These are phyloP conservation scores for Xenentodon cancila DNA, from an alignment of 2,797 vertebrate species.

Conservation along the genomic window DNA sequence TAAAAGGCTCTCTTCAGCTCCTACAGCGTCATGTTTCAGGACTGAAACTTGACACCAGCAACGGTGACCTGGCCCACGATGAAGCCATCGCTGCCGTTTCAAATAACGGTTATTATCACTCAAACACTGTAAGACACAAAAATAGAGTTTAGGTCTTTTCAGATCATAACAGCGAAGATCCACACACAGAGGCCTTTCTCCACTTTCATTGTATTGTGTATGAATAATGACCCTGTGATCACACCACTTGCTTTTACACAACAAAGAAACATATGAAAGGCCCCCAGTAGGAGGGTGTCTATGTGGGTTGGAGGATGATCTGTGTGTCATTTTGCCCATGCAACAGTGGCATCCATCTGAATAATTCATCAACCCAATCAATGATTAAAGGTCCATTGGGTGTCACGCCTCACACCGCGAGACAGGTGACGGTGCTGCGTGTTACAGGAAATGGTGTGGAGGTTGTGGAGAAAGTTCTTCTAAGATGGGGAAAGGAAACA, in stretches of 20 bases:
- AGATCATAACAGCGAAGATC: background rate
- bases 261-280: slow-evolving; percentile 28
- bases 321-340: slow-evolving; percentile 30
- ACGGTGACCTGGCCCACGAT: slow-evolving; percentile 4
- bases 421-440: slow-evolving; percentile 23
- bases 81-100: slow-evolving; percentile 20
- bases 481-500: background rate
- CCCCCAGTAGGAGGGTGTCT: slow-evolving; percentile 1
- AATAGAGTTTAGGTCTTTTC: background rate
- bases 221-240: slow-evolving; percentile 24
- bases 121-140: slow-evolving; percentile 8
- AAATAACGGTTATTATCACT: slow-evolving; percentile 14
- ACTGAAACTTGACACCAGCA: slow-evolving; percentile 51
- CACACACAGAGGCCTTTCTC: background rate
- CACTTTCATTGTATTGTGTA: slow-evolving; percentile 3
- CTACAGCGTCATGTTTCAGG: background rate
- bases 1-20: background rate
- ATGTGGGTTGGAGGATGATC: slow-evolving; percentile 15
- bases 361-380: slow-evolving; percentile 71
- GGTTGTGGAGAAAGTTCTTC: background rate
- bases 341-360: slow-evolving; percentile 51
- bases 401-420: slow-evolving; percentile 42
- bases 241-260: slow-evolving; percentile 20
- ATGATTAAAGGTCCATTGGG: slow-evolving; percentile 72
- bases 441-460: background rate